Conservation (phyloP, 2,113 vertebrate species). For the Centropristis striata region DNA sequence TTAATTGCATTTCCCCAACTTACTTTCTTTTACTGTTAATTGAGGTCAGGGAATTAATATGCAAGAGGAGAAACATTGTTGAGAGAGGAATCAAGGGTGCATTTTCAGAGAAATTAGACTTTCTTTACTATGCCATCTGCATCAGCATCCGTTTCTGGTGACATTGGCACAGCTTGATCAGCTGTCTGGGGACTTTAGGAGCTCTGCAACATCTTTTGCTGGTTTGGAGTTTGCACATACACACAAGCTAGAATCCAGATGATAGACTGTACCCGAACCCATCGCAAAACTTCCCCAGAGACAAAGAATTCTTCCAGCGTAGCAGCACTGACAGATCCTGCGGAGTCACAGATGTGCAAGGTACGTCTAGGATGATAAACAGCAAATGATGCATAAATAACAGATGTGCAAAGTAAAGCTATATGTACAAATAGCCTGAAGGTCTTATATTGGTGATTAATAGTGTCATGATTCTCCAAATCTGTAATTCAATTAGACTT, state of each 20-base stretch:
- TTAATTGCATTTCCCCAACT: not conserved
- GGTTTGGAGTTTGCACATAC: not conserved
- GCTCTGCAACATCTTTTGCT: no score
- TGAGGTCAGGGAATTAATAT: no score
- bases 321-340: conserved; percentile 13
- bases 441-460: not conserved
- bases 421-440: not conserved
- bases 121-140: not conserved
- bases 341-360: conserved; percentile 63
- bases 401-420: conserved; percentile 60
- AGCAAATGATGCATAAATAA: conserved; percentile 52
- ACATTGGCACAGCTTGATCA: not conserved
- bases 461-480: no score
- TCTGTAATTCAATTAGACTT: no score
- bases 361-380: conserved; percentile 27
- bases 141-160: not conserved
- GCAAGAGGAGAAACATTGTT: not conserved
- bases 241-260: not conserved
- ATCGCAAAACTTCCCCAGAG: not conserved
- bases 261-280: not conserved
- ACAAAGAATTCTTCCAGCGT: not conserved
- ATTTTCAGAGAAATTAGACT: not conserved
- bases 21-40: no score
- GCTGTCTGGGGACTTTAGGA: not conserved
- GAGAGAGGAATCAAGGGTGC: not conserved